Conservation (phyloP, 2,113 vertebrate species). For the Cryptotis parvus region DNA sequence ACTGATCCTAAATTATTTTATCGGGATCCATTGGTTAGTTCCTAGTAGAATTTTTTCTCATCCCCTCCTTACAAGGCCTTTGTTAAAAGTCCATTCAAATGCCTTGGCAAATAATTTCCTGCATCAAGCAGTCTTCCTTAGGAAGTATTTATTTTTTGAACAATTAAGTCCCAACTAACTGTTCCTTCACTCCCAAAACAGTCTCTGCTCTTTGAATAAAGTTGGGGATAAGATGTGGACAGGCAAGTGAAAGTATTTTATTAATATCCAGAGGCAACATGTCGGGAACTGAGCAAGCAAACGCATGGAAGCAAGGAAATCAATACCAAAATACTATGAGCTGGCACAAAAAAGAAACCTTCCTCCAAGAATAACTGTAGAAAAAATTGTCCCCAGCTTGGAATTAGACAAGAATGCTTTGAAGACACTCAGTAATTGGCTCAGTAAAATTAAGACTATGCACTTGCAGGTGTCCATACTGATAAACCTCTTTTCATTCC, state of each 20-base stretch:
- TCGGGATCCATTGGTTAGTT: conserved; percentile 43
- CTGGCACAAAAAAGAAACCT: conserved; percentile 59
- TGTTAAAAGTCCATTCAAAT: conserved; percentile 47
- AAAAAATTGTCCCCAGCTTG: conserved; percentile 67
- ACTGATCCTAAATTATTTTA: conserved; percentile 58
- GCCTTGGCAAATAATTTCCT: neutral
- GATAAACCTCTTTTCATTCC: neutral
- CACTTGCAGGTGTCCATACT: conserved; percentile 36
- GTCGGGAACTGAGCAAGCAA: conserved; percentile 62
- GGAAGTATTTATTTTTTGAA: conserved; percentile 41
- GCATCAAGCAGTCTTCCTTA: conserved; percentile 11
- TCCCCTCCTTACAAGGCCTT: conserved; percentile 12
- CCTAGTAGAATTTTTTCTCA: conserved; percentile 27
- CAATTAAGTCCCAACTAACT: neutral
- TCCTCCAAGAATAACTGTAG: conserved; percentile 72
- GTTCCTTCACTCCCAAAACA: conserved; percentile 1
- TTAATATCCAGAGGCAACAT: conserved; percentile 62
- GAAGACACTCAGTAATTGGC: conserved; percentile 57
- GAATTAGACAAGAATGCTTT: conserved; percentile 70
- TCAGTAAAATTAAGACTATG: conserved; percentile 62
- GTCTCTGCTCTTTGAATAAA: neutral
- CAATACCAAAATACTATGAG: conserved; percentile 71
- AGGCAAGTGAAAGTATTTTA: conserved; percentile 29
- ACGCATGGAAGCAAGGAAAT: conserved; percentile 73
- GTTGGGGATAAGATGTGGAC: conserved; percentile 30